Evolutionary conservation across 2,113 vertebrate species (phyloP).

Genomic region (Prietella phreatophila): DNA sequence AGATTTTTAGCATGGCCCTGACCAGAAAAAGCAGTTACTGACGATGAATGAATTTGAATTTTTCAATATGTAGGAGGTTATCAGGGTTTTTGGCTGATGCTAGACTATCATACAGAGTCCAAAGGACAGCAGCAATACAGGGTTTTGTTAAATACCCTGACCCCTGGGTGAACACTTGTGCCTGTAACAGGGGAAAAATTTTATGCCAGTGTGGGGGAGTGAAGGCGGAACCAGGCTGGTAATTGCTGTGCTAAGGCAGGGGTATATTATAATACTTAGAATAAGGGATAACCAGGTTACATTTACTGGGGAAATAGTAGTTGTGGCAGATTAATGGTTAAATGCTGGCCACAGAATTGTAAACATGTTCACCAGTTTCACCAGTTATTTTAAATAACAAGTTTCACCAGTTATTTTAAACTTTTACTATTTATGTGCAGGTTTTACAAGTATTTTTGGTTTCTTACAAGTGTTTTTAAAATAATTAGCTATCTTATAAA

Average conservation of each 20-base stretch:
- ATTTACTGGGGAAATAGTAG: background rate
- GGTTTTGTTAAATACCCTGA: conserved; percentile 47
- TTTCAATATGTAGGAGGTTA: conserved; percentile 41
- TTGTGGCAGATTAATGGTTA: background rate
- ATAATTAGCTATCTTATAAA: conserved; percentile 27
- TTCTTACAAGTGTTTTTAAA: background rate
- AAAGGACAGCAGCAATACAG: conserved; percentile 43
- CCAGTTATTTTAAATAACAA: background rate
- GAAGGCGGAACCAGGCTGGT: conserved; percentile 29
- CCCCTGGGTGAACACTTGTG: conserved; percentile 52
- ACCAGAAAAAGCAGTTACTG: background rate
- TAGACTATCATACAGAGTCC: conserved; percentile 17
- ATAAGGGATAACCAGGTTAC: conserved; percentile 45
- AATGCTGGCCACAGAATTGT: background rate
- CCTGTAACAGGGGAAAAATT: conserved; percentile 43
- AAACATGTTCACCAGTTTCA: background rate
- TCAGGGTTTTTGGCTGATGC: conserved; percentile 33
- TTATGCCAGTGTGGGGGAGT: conserved; percentile 28
- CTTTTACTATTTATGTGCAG: background rate
- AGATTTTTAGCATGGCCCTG: conserved; percentile 12
- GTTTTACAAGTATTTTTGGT: background rate
- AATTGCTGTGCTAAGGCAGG: conserved; percentile 44
- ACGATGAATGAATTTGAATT: background rate
- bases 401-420: background rate
- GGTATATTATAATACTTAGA: conserved; percentile 46